Percentiles rank a stretch among this genome's conserved stretches.
Conservation (phyloP, 1,140 invertebrate genomes). For the Caerostris extrusa region DNA sequence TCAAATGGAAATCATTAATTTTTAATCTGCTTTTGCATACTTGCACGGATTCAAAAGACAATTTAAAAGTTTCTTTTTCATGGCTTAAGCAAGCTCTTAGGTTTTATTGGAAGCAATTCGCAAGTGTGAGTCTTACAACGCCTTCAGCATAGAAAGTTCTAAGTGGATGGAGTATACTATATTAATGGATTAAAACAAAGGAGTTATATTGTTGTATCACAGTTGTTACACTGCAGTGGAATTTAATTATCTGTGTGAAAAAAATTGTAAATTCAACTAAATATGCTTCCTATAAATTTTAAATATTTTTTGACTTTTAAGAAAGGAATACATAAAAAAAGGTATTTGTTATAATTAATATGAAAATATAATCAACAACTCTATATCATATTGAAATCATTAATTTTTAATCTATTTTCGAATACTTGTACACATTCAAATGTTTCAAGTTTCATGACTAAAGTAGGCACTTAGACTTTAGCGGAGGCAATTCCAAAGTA, state of each 20-base stretch:
- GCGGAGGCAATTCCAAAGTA: no score
- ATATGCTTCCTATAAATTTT: neutral
- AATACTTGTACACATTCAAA: no score
- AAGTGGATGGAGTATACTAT: no score
- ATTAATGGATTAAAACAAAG: neutral
- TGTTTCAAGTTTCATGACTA: neutral
- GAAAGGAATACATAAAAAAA: neutral
- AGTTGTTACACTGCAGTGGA: neutral
- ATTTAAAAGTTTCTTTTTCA: conserved; percentile 1
- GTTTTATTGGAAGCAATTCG: neutral
- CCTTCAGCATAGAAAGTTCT: no score
- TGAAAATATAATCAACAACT: neutral
- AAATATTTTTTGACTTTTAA: neutral
- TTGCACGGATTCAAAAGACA: no score
- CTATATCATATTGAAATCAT: no score
- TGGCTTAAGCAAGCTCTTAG: neutral
- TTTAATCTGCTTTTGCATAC: no score
- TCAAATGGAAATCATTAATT: no score
- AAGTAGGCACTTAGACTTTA: no score
- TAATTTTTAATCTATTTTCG: no score
- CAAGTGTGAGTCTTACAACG: neutral
- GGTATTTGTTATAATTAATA: neutral
- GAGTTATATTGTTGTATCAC: neutral
- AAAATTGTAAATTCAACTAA: neutral
- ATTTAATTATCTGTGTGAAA: neutral